These are phyloP conservation scores for Protula sp. DNA, from an alignment of 2,888 invertebrate genomes.

Conservation along the genomic window DNA sequence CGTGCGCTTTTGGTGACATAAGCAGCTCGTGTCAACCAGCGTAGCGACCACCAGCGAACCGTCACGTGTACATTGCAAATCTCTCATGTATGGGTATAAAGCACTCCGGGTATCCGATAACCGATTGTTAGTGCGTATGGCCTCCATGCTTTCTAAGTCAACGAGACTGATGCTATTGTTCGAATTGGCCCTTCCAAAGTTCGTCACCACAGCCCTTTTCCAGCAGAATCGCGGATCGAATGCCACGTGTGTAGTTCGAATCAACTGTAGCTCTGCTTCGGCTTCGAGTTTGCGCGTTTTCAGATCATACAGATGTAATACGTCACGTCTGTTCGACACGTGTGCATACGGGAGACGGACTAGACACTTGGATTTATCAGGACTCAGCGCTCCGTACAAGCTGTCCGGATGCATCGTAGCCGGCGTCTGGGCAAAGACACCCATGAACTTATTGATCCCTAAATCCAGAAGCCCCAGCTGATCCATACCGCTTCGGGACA, in stretches of 20 bases:
- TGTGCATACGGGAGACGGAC: slow-evolving; percentile 21
- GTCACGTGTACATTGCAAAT: slow-evolving; percentile 44
- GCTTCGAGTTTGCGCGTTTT: slow-evolving; percentile 34
- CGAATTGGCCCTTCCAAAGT: slow-evolving; percentile 35
- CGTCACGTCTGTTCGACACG: slow-evolving; percentile 7
- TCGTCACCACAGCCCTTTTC: slow-evolving; percentile 45
- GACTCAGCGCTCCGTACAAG: slow-evolving; percentile 46
- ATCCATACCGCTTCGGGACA: slow-evolving; percentile 47
- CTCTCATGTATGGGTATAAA: slow-evolving; percentile 43
- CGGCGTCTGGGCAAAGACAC: slow-evolving; percentile 49
- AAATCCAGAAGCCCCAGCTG: slow-evolving; percentile 51
- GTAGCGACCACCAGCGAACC: slow-evolving; percentile 47
- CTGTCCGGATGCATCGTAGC: slow-evolving; percentile 48
- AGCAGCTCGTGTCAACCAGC: slow-evolving; percentile 39
- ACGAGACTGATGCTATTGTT: slow-evolving; percentile 43
- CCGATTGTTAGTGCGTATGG: slow-evolving; percentile 38
- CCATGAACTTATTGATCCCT: slow-evolving; percentile 47
- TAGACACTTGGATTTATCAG: slow-evolving; percentile 46
- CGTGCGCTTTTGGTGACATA: slow-evolving; percentile 44
- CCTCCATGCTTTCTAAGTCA: slow-evolving; percentile 26
- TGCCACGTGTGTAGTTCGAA: slow-evolving; percentile 32
- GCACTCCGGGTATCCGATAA: slow-evolving; percentile 35
- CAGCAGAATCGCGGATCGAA: slow-evolving; percentile 50
- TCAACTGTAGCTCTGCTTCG: slow-evolving; percentile 34
- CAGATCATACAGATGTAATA: slow-evolving; percentile 45